Percentiles rank a stretch among this genome's conserved stretches.
These are phyloP conservation scores for Temnothorax curvispinosus DNA, from an alignment of 1,140 invertebrate genomes.

Conservation along the genomic window DNA sequence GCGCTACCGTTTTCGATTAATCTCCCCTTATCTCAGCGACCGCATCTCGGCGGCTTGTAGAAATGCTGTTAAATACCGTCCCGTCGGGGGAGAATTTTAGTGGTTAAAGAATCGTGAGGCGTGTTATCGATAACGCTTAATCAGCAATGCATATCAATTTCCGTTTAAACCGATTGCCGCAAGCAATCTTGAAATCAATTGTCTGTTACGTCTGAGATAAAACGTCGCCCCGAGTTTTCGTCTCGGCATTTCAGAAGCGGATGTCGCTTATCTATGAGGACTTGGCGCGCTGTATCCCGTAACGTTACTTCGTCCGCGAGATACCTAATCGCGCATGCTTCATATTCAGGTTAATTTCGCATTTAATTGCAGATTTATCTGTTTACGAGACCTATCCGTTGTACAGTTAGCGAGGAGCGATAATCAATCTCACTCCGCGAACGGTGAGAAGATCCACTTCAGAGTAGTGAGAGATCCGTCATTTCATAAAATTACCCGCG, in stretches of 20 bases:
- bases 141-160: not conserved
- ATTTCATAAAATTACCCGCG: constrained; percentile 54
- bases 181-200: not conserved
- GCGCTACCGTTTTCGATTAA: constrained; percentile 19
- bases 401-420: constrained; percentile 54
- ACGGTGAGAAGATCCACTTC: constrained; percentile 55
- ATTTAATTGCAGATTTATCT: constrained; percentile 72
- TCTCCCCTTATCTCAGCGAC: not conserved
- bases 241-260: constrained; percentile 7
- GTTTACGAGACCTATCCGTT: constrained; percentile 57
- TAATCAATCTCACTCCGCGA: constrained; percentile 51
- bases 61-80: constrained; percentile 7
- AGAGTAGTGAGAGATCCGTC: constrained; percentile 21
- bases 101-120: not conserved
- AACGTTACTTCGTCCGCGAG: constrained; percentile 56
- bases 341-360: constrained; percentile 72
- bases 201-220: not conserved
- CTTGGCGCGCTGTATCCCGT: constrained; percentile 15
- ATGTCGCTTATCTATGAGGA: constrained; percentile 13
- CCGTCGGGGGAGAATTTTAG: not conserved
- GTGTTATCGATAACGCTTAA: not conserved
- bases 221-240: not conserved
- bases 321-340: constrained; percentile 50
- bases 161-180: not conserved
- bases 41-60: not conserved